Evolutionary conservation across 2,113 vertebrate species (phyloP).

Genomic region (Piaya cayana): DNA sequence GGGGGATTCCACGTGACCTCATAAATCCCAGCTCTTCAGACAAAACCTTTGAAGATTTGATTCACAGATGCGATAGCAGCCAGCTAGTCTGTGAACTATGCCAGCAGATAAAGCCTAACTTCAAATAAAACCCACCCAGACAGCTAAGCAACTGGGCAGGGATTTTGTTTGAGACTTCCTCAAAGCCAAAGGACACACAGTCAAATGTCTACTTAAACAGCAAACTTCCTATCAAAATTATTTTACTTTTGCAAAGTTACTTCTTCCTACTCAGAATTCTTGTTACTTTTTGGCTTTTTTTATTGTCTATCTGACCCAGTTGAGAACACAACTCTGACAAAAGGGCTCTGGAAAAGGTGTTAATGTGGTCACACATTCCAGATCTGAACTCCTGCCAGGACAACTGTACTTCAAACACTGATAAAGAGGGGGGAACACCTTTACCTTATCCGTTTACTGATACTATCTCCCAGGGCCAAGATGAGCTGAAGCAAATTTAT

Average conservation of each 20-base stretch:
- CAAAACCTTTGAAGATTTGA: slow-evolving; percentile 61
- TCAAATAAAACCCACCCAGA: slow-evolving; percentile 57
- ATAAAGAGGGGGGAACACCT: not conserved
- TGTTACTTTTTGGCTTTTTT: not conserved
- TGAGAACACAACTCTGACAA: slow-evolving; percentile 26
- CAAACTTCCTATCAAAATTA: slow-evolving; percentile 46
- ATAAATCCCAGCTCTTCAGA: slow-evolving; percentile 50
- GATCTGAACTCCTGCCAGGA: slow-evolving; percentile 38
- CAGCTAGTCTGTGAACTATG: slow-evolving; percentile 54
- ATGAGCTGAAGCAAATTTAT: not conserved
- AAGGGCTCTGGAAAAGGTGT: slow-evolving; percentile 29
- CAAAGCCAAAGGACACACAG: slow-evolving; percentile 32
- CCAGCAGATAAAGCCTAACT: slow-evolving; percentile 44
- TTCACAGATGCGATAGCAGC: slow-evolving; percentile 52
- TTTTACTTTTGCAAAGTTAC: slow-evolving; percentile 27
- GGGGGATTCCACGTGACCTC: slow-evolving; percentile 32
- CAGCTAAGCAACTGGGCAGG: slow-evolving; percentile 20
- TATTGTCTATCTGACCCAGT: not conserved
- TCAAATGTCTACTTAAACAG: slow-evolving; percentile 49
- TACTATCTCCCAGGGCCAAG: not conserved
- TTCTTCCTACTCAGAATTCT: not conserved
- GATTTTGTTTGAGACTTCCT: slow-evolving; percentile 16
- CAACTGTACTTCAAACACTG: slow-evolving; percentile 15
- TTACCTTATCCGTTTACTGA: not conserved
- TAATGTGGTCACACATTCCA: slow-evolving; percentile 24